Evolutionary conservation across 2,888 invertebrate species (phyloP).

Genomic region (Tenthredo scrophulariae): DNA sequence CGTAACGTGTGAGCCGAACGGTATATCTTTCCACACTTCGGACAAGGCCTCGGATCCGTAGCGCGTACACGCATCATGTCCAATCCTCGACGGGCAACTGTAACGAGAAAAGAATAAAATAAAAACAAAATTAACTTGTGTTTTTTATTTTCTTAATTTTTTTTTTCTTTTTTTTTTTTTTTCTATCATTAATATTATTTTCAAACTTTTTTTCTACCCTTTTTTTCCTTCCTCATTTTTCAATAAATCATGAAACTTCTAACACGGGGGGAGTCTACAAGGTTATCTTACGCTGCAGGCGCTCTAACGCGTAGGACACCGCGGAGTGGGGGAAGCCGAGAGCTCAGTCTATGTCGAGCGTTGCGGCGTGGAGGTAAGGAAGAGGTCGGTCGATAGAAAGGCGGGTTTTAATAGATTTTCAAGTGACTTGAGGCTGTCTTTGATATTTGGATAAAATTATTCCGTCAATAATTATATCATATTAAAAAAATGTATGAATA

Average conservation of each 20-base stretch:
- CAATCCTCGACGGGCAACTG: slow-evolving; percentile 89
- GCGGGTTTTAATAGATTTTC: background rate
- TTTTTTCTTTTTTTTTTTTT: slow-evolving; percentile 58
- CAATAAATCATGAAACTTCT: background rate
- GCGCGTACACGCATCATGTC: slow-evolving; percentile 93
- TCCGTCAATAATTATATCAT: background rate
- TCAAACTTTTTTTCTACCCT: slow-evolving; percentile 65
- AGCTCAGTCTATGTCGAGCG: slow-evolving; percentile 15
- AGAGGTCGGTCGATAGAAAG: background rate
- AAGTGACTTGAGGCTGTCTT: background rate
- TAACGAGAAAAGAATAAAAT: slow-evolving; percentile 60
- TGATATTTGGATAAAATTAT: background rate
- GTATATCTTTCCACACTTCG: slow-evolving; percentile 96
- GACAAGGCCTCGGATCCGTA: slow-evolving; percentile 95
- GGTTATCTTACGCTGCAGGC: background rate
- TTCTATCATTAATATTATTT: background rate
- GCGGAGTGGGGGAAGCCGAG: slow-evolving; percentile 19
- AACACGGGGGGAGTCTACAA: background rate
- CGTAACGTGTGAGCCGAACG: slow-evolving; percentile 94
- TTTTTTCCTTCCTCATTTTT: background rate
- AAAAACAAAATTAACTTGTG: background rate
- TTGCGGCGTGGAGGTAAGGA: background rate
- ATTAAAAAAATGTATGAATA: background rate
- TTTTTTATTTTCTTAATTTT: no score
- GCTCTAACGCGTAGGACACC: background rate